Evolutionary conservation across 2,888 invertebrate species (phyloP), one percentile per base, ranked within the genome.

Genomic region (Tholera decimalis): DNA sequence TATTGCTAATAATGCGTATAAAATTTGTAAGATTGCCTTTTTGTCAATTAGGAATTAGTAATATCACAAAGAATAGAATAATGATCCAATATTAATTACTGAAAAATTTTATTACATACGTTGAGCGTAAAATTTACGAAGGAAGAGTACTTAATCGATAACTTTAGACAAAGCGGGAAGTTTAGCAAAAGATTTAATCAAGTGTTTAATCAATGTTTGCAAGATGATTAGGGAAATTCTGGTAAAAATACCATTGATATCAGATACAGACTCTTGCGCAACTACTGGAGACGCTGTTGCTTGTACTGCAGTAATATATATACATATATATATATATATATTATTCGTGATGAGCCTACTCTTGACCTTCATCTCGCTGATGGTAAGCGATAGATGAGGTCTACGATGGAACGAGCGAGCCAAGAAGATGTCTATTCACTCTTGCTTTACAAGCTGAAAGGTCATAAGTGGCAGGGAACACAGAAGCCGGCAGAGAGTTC

Each of bases 1-100:
- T 85, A 88, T 88, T 89, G 86, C 88, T 87, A 77, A 83, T 73
- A 82, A 69, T 64, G 55, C 60, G 69, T 73, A 70, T 70, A 41
- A 64, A 69, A 68, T 68, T 56, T 49, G 47, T 46, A n/a, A 41
- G 50, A 73, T 73, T 80, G 70, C 63, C 58, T 57, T 69, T 82
- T 61, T 56, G 65, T 47, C 50, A 69, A 67, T 75, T 61, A 35
- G 50, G 53, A 60, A 46, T 5, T 22, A 22, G 39, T 69, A 73
- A 64, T 63, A 58, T 70, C 49, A 35, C n/a, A 41, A 24, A 49
- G 20, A 44, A 63, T 22, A 47, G 37, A 60, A 53, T 49, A 37
- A 20, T 78, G 50, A 22, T 13, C 46, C 13, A 78, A 55, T 37
- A 0, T 22, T 65, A 41, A 22, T 1, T n/a, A 62, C 37, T 51